A percentile compares a stretch with the other conserved stretches of the same genome.
Evolutionary conservation across 2,797 vertebrate genomes (phyloP).

Genomic region (Eleutherodactylus coqui): DNA sequence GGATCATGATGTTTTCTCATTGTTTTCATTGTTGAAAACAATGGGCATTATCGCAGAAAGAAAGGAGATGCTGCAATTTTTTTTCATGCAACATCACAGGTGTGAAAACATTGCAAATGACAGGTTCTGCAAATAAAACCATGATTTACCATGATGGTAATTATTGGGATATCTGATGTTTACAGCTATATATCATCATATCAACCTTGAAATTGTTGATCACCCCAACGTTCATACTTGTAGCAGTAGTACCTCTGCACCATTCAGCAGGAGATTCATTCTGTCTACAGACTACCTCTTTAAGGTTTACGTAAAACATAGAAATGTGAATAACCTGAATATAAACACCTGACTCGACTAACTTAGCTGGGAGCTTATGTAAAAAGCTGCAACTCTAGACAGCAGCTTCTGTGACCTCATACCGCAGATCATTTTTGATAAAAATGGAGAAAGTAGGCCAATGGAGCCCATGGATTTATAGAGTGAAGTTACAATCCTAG

Average conservation of each 20-base stretch:
- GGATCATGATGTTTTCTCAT: too few relatives aligned
- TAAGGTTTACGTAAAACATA: background rate
- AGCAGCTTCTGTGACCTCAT: conserved; percentile 23
- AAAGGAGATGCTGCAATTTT: too few relatives aligned
- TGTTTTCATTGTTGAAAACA: too few relatives aligned
- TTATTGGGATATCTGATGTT: background rate
- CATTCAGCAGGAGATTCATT: background rate
- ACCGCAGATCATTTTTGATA: conserved; percentile 23
- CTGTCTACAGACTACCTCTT: background rate
- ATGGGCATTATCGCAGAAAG: too few relatives aligned
- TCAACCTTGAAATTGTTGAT: background rate
- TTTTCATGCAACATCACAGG: too few relatives aligned
- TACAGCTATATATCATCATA: background rate
- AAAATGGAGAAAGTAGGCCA: conserved; percentile 30
- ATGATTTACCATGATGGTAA: background rate
- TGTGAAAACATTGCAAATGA: too few relatives aligned
- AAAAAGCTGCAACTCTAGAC: conserved; percentile 33
- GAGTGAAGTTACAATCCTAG: conserved; percentile 24
- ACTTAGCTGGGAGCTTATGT: conserved; percentile 12
- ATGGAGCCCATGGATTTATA: conserved; percentile 26
- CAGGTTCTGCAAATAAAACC: too few relatives aligned
- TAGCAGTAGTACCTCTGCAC: background rate
- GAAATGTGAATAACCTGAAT: background rate
- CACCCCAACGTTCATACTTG: background rate
- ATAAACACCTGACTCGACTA: background rate